A percentile compares a stretch with the other conserved stretches of the same genome.
Conservation (phyloP, 2,888 invertebrate species). For the Metellina segmentata region DNA sequence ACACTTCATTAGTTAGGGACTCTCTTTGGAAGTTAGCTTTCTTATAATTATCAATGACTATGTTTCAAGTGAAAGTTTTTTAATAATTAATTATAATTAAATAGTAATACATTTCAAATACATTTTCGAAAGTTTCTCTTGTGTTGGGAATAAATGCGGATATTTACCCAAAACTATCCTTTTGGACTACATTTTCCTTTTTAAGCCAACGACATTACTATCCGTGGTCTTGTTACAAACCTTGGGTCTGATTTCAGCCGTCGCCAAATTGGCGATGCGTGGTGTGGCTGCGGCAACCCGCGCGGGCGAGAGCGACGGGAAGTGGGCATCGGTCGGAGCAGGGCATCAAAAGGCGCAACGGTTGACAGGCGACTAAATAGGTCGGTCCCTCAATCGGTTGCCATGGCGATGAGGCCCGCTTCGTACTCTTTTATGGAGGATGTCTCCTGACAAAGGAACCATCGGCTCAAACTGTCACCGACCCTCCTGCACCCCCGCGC, state of each 20-base stretch:
- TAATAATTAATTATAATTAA: no score
- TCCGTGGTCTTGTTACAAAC: no score
- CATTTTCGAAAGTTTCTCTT: no score
- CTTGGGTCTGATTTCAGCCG: background rate
- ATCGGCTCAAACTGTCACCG: constrained; percentile 63
- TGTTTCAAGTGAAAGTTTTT: no score
- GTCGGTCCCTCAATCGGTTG: constrained; percentile 72
- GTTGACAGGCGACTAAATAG: constrained; percentile 72
- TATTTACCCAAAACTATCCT: no score
- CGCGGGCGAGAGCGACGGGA: constrained; percentile 49
- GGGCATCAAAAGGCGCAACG: constrained; percentile 74
- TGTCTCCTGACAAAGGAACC: constrained; percentile 63
- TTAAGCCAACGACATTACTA: no score
- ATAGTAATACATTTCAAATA: no score
- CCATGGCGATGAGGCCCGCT: constrained; percentile 45
- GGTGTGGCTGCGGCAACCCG: constrained; percentile 26
- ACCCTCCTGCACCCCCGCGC: constrained; percentile 30
- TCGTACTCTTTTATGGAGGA: constrained; percentile 37
- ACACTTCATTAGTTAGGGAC: no score
- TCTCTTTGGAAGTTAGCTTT: no score
- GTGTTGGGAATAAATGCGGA: no score
- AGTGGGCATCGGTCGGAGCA: constrained; percentile 53
- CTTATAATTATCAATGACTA: no score
- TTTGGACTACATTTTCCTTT: no score
- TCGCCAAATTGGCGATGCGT: constrained; percentile 32